Evolutionary conservation across 2,113 vertebrate species (phyloP).

Genomic region (Pelvicachromis taeniatus): DNA sequence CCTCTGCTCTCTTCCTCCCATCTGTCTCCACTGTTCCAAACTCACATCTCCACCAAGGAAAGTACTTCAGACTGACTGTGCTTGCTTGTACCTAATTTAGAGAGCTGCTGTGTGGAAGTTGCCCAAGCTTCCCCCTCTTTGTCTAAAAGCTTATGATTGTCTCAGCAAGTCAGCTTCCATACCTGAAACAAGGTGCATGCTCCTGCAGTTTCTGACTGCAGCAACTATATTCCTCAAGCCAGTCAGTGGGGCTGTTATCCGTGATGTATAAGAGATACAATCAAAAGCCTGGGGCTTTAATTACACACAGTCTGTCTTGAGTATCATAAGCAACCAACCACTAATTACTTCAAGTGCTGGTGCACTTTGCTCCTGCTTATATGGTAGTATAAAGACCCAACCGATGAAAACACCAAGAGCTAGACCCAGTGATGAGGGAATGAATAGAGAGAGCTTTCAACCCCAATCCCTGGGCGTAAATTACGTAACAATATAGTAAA

Average conservation of each 20-base stretch:
- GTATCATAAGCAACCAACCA: slow-evolving; percentile 40
- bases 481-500: slow-evolving; percentile 65
- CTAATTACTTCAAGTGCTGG: slow-evolving; percentile 54
- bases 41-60: slow-evolving; percentile 7
- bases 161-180: slow-evolving; percentile 46
- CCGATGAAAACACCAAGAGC: slow-evolving; percentile 34
- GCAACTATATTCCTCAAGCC: slow-evolving; percentile 14
- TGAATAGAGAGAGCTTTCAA: slow-evolving; percentile 47
- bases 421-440: slow-evolving; percentile 28
- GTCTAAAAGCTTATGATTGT: slow-evolving; percentile 46
- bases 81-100: slow-evolving; percentile 46
- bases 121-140: slow-evolving; percentile 1
- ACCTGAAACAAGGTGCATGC: slow-evolving; percentile 42
- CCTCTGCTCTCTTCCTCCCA: background rate
- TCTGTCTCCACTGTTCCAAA: background rate
- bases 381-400: slow-evolving; percentile 11
- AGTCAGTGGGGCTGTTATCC: background rate
- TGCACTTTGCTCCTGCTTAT: slow-evolving; percentile 47
- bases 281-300: slow-evolving; percentile 47
- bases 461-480: slow-evolving; percentile 35
- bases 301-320: slow-evolving; percentile 43
- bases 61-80: slow-evolving; percentile 6
- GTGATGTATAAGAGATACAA: slow-evolving; percentile 24
- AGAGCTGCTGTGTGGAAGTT: slow-evolving; percentile 27
- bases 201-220: slow-evolving; percentile 37